Conservation (phyloP, 2,797 vertebrate species). For the Ataeniobius toweri region DNA sequence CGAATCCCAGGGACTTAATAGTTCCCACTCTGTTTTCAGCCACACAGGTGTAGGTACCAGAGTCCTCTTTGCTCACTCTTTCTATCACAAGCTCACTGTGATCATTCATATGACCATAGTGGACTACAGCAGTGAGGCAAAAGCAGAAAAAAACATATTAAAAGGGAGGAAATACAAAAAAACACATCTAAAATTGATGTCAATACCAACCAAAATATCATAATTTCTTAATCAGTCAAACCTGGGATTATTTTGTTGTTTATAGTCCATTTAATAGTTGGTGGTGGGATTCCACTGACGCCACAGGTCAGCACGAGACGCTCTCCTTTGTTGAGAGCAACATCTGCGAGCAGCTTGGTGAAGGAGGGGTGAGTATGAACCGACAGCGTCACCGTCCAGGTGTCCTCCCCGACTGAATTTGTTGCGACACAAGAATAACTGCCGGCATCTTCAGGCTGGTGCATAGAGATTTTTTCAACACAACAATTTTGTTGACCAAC, state of each 20-base stretch:
- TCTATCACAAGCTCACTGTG: constrained; percentile 91
- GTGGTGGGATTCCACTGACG: constrained; percentile 85
- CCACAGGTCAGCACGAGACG: constrained; percentile 86
- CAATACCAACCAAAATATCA: neutral
- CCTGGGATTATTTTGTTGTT: constrained; percentile 94
- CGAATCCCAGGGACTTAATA: constrained; percentile 90
- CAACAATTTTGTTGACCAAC: neutral
- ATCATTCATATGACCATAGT: constrained; percentile 82
- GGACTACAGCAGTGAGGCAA: constrained; percentile 71
- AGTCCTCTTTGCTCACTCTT: constrained; percentile 88
- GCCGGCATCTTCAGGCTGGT: constrained; percentile 87
- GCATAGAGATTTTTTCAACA: neutral
- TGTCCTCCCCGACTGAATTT: constrained; percentile 88
- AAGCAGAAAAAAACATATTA: neutral
- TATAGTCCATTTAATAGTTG: constrained; percentile 92
- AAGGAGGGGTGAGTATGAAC: constrained; percentile 89
- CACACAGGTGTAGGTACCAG: constrained; percentile 91
- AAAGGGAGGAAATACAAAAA: neutral
- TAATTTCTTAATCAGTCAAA: constrained; percentile 49
- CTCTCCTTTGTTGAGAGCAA: constrained; percentile 91
- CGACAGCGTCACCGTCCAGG: constrained; percentile 75
- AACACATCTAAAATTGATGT: neutral
- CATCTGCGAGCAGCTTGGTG: constrained; percentile 87
- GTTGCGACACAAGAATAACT: constrained; percentile 90
- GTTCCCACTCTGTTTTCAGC: constrained; percentile 90